phyloP scores from a whole-genome alignment of 2,797 vertebrate species.

The Emys orbicularis region DNA sequence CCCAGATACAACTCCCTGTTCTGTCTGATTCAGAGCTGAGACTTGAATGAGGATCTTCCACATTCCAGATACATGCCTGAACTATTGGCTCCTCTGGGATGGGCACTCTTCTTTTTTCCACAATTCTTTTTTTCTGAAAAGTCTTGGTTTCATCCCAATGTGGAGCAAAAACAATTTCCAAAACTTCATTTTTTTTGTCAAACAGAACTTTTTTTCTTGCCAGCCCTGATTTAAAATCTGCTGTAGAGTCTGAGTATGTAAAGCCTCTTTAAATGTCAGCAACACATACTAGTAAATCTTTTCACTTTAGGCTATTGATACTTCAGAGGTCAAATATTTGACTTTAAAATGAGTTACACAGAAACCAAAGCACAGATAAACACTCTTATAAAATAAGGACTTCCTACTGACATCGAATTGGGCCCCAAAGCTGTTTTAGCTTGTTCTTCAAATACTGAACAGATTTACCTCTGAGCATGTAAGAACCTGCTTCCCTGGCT shows the following conservation, averaged over 20 bases:
- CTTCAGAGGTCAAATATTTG: background rate
- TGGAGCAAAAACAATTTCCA: background rate
- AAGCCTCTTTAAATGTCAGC: background rate
- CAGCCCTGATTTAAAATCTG: background rate
- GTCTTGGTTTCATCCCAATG: background rate
- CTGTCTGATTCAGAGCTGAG: background rate
- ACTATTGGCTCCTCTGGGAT: background rate
- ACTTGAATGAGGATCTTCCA: background rate
- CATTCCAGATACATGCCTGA: background rate
- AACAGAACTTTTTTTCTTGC: background rate
- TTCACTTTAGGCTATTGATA: background rate
- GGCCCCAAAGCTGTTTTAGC: background rate
- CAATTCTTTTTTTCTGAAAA: background rate
- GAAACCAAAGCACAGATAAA: background rate
- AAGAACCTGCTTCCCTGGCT: background rate
- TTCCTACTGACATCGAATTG: fast-evolving
- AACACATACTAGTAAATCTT: background rate
- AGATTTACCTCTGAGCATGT: background rate
- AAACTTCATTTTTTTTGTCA: background rate
- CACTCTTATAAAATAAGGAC: background rate
- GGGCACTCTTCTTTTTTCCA: background rate
- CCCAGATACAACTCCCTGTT: background rate
- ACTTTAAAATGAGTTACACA: background rate
- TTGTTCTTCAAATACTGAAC: background rate
- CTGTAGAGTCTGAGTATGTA: fast-evolving